phyloP scores from a whole-genome alignment of 2,888 invertebrate species.

The Pachydiplax longipennis region DNA sequence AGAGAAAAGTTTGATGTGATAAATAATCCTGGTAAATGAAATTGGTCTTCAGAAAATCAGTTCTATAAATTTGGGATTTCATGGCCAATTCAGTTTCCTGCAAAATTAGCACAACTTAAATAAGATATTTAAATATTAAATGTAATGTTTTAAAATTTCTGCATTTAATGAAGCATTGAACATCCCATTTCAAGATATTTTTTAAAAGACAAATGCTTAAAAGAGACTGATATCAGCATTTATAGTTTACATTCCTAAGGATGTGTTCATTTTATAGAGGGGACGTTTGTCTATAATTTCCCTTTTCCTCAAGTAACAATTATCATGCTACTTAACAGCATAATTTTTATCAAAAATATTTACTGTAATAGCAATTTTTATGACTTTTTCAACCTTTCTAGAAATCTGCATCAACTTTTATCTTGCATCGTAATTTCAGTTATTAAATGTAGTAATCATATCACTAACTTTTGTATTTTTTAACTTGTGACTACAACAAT shows the following conservation, averaged over 20 bases:
- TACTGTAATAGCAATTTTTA: neutral
- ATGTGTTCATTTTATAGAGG: neutral
- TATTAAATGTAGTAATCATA: neutral
- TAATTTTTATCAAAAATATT: neutral
- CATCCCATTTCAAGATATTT: no score
- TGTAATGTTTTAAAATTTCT: no score
- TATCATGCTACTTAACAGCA: neutral
- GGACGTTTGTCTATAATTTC: neutral
- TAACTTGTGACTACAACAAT: no score
- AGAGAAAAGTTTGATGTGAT: neutral
- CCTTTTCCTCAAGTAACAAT: neutral
- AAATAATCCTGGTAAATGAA: neutral
- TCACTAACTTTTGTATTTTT: no score
- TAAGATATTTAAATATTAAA: neutral
- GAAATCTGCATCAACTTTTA: neutral
- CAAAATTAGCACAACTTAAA: neutral
- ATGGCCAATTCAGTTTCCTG: neutral
- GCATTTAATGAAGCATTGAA: no score
- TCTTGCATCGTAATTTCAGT: neutral
- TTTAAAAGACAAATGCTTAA: neutral
- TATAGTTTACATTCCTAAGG: neutral
- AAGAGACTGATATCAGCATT: conserved; percentile 10
- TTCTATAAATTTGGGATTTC: neutral
- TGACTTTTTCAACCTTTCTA: no score
- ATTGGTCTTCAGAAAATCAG: neutral